These are phyloP conservation scores for Cephus pygmeus DNA, from an alignment of 2,888 invertebrate species.

Conservation along the genomic window DNA sequence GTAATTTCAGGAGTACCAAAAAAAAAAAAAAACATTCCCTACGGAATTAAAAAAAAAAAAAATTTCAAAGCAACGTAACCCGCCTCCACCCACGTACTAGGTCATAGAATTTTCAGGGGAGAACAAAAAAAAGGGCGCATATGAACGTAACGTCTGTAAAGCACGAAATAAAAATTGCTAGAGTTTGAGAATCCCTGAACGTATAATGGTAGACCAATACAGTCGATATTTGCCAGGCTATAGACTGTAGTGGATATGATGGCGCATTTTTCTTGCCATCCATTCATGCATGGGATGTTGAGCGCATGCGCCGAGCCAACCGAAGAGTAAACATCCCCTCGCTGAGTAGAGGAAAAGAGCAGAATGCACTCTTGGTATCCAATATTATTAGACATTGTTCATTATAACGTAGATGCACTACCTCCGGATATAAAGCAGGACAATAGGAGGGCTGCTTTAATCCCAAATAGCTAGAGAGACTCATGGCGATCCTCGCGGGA, in stretches of 20 bases:
- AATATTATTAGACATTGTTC: not conserved
- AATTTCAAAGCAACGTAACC: not conserved
- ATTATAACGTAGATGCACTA: not conserved
- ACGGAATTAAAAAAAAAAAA: not conserved
- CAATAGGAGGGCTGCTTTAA: not conserved
- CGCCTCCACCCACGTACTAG: too few species aligned
- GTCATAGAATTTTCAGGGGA: not conserved
- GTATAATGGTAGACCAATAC: constrained; percentile 1
- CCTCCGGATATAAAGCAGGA: not conserved
- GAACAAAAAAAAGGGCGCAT: not conserved
- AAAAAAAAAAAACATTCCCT: not conserved
- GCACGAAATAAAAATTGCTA: not conserved
- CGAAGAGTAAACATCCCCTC: not conserved
- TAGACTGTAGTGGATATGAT: constrained; percentile 1
- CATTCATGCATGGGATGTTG: not conserved
- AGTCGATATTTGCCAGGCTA: constrained; percentile 4
- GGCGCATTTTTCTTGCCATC: constrained; percentile 5
- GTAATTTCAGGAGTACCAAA: not conserved
- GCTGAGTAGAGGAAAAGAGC: not conserved
- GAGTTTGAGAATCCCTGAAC: not conserved
- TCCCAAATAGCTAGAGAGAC: not conserved
- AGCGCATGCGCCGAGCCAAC: not conserved
- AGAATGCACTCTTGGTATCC: not conserved
- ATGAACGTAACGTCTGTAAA: not conserved
- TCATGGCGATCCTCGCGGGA: not conserved